A percentile compares a stretch with the other conserved stretches of the same genome.
phyloP scores from a whole-genome alignment of 2,888 invertebrate genomes.

The Azorinus chamasolen region DNA sequence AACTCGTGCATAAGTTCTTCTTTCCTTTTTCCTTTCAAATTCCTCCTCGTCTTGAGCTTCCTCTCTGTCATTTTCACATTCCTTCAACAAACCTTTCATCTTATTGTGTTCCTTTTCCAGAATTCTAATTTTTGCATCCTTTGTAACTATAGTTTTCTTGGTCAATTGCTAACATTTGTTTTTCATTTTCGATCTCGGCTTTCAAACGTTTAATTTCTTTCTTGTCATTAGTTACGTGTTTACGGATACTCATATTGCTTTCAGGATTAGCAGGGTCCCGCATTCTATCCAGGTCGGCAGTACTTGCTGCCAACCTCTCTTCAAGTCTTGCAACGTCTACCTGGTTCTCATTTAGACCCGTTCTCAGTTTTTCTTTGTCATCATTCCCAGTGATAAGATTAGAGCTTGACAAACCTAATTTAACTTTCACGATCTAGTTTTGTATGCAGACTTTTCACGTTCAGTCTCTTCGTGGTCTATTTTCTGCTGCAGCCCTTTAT shows the following conservation, averaged over 20 bases:
- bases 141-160: slow-evolving; percentile 25
- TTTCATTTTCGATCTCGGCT: slow-evolving; percentile 41
- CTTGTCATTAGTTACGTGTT: slow-evolving; percentile 55
- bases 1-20: slow-evolving; percentile 25
- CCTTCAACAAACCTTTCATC: slow-evolving; percentile 23
- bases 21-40: slow-evolving; percentile 27
- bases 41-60: slow-evolving; percentile 33
- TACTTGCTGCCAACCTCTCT: slow-evolving; percentile 41
- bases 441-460: slow-evolving; percentile 29
- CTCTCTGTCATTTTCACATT: slow-evolving; percentile 36
- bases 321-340: slow-evolving; percentile 56
- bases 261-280: slow-evolving; percentile 63
- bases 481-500: slow-evolving; percentile 44
- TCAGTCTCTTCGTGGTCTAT: slow-evolving; percentile 47
- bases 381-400: slow-evolving; percentile 55
- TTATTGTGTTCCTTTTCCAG: slow-evolving; percentile 38
- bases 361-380: slow-evolving; percentile 47
- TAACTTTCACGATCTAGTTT: slow-evolving; percentile 53
- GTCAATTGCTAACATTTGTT: slow-evolving; percentile 26
- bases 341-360: slow-evolving; percentile 48
- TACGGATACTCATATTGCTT: slow-evolving; percentile 53
- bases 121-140: slow-evolving; percentile 35
- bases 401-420: slow-evolving; percentile 50
- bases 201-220: slow-evolving; percentile 59
- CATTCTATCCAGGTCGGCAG: slow-evolving; percentile 51